Percentiles rank a stretch among this genome's conserved stretches.
Conservation (phyloP, 2,113 vertebrate species). For the Oreotragus oreotragus region DNA sequence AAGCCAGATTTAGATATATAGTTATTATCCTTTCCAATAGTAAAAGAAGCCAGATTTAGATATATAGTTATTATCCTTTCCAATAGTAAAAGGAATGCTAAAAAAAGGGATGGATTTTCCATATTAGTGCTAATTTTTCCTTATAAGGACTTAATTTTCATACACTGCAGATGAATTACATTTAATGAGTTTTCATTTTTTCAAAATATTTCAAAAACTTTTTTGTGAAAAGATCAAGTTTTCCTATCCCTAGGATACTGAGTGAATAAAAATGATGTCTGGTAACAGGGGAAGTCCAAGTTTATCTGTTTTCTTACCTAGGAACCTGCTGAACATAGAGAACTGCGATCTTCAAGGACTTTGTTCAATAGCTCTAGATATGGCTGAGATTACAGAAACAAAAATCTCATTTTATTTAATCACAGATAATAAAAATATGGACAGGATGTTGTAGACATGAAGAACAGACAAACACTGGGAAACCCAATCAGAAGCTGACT, state of each 20-base stretch:
- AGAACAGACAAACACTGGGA: background rate
- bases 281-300: background rate
- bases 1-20: background rate
- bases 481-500: slow-evolving; percentile 15
- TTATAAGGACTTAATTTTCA: slow-evolving; percentile 17
- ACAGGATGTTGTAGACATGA: background rate
- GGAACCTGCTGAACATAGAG: background rate
- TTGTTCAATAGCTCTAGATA: background rate
- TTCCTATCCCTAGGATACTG: background rate
- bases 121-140: fast-evolving
- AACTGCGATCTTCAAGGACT: background rate
- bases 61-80: background rate
- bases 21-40: background rate
- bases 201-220: background rate
- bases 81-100: background rate
- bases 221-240: background rate
- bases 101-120: background rate
- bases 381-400: background rate
- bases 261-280: background rate
- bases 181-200: background rate
- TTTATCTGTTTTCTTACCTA: background rate
- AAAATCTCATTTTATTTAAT: background rate
- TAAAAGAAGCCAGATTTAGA: background rate
- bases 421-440: background rate
- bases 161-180: background rate